A percentile compares a stretch with the other conserved stretches of the same genome.
Conservation (phyloP, 2,113 vertebrate genomes). For the Platysteira castanea region DNA sequence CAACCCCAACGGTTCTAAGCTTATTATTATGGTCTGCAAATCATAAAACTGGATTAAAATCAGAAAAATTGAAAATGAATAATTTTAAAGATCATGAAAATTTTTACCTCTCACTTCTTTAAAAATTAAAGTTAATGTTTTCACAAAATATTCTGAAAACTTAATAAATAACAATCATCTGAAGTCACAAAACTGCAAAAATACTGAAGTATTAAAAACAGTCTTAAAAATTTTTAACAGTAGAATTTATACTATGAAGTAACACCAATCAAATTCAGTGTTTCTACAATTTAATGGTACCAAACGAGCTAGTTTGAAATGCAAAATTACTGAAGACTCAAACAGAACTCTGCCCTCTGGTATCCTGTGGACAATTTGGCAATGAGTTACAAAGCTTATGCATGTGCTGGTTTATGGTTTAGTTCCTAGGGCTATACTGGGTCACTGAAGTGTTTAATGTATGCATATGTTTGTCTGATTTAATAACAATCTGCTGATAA, state of each 20-base stretch:
- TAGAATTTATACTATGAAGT: neutral
- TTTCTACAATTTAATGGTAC: neutral
- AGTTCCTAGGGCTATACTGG: neutral
- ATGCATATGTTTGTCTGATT: slow-evolving; percentile 4
- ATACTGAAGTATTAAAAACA: neutral
- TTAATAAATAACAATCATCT: neutral
- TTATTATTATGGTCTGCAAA: neutral
- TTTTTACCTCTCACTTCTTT: neutral
- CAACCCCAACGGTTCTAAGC: neutral
- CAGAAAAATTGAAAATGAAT: neutral
- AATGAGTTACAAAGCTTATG: neutral
- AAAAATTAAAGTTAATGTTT: neutral
- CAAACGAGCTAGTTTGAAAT: neutral
- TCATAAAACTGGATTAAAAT: neutral
- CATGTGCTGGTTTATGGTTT: neutral
- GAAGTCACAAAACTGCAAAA: neutral
- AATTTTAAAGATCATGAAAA: neutral
- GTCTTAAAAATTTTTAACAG: neutral
- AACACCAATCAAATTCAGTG: neutral
- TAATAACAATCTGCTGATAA: slow-evolving; percentile 22
- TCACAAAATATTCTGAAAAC: neutral
- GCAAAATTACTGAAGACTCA: neutral
- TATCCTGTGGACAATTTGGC: neutral
- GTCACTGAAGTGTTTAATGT: neutral
- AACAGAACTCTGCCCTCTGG: neutral